Evolutionary conservation across 2,113 vertebrate genomes (phyloP).

Genomic region (Glaucidium brasilianum): DNA sequence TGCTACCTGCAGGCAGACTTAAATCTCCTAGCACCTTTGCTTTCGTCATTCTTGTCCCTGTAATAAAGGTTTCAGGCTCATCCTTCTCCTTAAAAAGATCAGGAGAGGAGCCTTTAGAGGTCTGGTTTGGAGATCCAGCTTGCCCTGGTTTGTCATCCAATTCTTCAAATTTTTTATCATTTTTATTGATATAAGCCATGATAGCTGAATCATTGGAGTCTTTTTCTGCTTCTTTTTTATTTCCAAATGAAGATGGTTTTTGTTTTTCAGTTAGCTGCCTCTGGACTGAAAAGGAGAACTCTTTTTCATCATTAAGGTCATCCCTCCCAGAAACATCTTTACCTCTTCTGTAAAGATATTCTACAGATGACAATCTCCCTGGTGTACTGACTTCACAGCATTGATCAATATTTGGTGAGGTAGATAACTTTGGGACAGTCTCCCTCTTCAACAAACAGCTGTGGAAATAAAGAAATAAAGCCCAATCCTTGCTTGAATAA

Average conservation of each 20-base stretch:
- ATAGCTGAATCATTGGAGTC: background rate
- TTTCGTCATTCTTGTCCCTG: constrained; percentile 46
- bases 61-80: constrained; percentile 24
- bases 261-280: constrained; percentile 50
- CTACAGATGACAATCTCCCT: constrained; percentile 72
- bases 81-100: constrained; percentile 33
- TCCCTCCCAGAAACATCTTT: background rate
- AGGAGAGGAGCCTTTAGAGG: constrained; percentile 3
- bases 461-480: constrained; percentile 43
- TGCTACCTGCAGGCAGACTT: background rate
- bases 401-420: constrained; percentile 53
- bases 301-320: constrained; percentile 52
- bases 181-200: constrained; percentile 41
- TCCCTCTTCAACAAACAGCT: constrained; percentile 80
- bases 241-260: background rate
- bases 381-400: constrained; percentile 19
- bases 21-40: constrained; percentile 32
- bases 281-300: constrained; percentile 49
- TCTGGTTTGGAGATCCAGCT: constrained; percentile 19
- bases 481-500: background rate
- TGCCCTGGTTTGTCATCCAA: background rate
- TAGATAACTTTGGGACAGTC: constrained; percentile 67
- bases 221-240: constrained; percentile 1
- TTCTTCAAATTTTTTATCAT: constrained; percentile 24
- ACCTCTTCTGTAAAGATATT: constrained; percentile 62